Percentiles rank a stretch among this genome's conserved stretches.
Evolutionary conservation across 2,888 invertebrate species (phyloP).

Genomic region (Ferdinandea cuprea): DNA sequence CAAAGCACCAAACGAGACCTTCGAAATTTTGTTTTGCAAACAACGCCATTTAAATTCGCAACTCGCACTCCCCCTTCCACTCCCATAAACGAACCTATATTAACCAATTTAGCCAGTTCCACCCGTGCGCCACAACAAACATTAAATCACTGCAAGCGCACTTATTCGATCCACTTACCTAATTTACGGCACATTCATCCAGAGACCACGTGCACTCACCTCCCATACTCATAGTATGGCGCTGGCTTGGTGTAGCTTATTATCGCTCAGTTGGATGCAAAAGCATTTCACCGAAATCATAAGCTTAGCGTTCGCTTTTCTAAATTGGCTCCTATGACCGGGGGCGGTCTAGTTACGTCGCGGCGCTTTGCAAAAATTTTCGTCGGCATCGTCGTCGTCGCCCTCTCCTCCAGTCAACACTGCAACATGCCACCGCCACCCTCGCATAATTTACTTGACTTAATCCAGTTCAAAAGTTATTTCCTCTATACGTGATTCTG

Average conservation of each 20-base stretch:
- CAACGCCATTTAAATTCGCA: too few relatives aligned
- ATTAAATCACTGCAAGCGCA: conserved; percentile 28
- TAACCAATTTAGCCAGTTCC: conserved; percentile 11
- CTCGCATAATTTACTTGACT: conserved; percentile 37
- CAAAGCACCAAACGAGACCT: too few relatives aligned
- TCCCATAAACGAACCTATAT: too few relatives aligned
- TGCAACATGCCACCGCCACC: neutral
- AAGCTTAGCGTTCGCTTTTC: conserved; percentile 33
- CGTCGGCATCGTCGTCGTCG: too few relatives aligned
- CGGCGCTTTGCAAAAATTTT: conserved; percentile 10
- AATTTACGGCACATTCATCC: conserved; percentile 43
- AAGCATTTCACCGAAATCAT: conserved; percentile 53
- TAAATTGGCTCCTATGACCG: conserved; percentile 30
- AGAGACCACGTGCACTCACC: conserved; percentile 12
- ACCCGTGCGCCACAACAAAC: neutral
- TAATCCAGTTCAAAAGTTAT: conserved; percentile 67
- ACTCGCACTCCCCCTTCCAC: too few relatives aligned
- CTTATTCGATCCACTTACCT: conserved; percentile 37
- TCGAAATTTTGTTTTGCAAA: too few relatives aligned
- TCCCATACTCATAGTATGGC: neutral
- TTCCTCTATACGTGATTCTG: conserved; percentile 60
- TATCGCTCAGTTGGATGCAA: conserved; percentile 55
- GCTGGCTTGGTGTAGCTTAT: conserved; percentile 24
- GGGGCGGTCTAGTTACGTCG: conserved; percentile 5
- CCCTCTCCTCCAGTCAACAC: neutral